Percentiles rank a stretch among this genome's conserved stretches.
These are phyloP conservation scores for Delphinapterus leucas DNA, from an alignment of 2,113 vertebrate species.

Conservation along the genomic window DNA sequence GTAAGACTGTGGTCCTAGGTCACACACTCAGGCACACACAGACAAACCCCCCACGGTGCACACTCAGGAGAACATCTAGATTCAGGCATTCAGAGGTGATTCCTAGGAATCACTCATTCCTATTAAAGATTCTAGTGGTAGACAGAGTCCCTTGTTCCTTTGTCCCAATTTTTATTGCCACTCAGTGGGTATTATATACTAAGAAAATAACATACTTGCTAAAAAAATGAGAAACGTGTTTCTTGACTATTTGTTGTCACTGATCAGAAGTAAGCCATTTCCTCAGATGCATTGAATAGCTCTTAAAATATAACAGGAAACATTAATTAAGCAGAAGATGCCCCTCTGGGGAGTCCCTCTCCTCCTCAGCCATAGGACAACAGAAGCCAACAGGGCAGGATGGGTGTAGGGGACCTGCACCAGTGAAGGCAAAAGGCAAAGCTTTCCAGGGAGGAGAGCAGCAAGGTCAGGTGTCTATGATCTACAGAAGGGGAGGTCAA, in stretches of 20 bases:
- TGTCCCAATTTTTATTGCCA: background rate
- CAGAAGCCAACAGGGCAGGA: background rate
- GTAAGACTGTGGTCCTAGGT: background rate
- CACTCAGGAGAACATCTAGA: background rate
- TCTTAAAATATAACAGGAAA: slow-evolving; percentile 29
- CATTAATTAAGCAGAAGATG: slow-evolving; percentile 34
- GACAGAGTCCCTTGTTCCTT: background rate
- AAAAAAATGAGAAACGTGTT: background rate
- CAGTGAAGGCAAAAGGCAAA: background rate
- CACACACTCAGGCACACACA: background rate
- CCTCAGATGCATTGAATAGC: slow-evolving; percentile 38
- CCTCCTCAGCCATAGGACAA: background rate
- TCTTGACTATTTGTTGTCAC: background rate
- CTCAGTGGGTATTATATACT: slow-evolving; percentile 24
- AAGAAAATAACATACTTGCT: slow-evolving; percentile 27
- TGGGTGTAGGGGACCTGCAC: background rate
- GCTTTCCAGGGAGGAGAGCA: slow-evolving; percentile 30
- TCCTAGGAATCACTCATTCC: background rate
- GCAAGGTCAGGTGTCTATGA: background rate
- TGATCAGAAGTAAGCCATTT: background rate
- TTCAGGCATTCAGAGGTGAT: background rate
- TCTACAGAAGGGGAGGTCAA: slow-evolving; percentile 4
- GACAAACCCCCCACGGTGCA: accelerated
- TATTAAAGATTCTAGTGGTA: background rate
- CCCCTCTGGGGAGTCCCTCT: background rate